phyloP scores from a whole-genome alignment of 2,797 vertebrate species.

The Pipistrellus nathusii region DNA sequence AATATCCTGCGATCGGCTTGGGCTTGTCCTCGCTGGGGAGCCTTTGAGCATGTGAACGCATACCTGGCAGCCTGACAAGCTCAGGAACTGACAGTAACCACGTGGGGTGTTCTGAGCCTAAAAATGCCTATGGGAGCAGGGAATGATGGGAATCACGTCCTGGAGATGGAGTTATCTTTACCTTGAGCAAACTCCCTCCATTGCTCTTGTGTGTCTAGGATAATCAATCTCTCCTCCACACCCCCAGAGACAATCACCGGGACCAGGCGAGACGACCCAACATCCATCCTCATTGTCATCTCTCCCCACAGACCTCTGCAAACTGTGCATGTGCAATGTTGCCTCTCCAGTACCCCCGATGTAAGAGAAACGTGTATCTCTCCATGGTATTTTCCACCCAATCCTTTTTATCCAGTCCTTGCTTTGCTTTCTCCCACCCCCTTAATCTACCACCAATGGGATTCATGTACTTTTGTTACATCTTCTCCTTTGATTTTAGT shows the following conservation, averaged over 20 bases:
- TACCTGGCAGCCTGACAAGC: background rate
- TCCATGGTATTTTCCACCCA: background rate
- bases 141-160: too few relatives aligned
- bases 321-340: rapidly evolving
- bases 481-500: background rate
- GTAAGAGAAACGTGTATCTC: background rate
- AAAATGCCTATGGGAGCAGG: background rate
- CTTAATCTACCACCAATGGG: background rate
- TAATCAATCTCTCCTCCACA: background rate
- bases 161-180: background rate
- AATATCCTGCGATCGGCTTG: background rate
- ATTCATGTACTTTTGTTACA: too few relatives aligned
- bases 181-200: background rate
- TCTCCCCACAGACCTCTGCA: rapidly evolving
- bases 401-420: background rate
- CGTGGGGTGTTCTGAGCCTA: background rate
- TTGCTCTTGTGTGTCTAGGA: background rate
- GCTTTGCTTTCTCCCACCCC: background rate
- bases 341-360: rapidly evolving
- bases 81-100: background rate
- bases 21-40: background rate
- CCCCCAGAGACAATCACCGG: background rate
- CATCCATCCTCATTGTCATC: background rate
- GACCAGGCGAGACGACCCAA: rapidly evolving
- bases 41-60: background rate